phyloP scores from a whole-genome alignment of 2,113 vertebrate species.

The Merops nubicus region DNA sequence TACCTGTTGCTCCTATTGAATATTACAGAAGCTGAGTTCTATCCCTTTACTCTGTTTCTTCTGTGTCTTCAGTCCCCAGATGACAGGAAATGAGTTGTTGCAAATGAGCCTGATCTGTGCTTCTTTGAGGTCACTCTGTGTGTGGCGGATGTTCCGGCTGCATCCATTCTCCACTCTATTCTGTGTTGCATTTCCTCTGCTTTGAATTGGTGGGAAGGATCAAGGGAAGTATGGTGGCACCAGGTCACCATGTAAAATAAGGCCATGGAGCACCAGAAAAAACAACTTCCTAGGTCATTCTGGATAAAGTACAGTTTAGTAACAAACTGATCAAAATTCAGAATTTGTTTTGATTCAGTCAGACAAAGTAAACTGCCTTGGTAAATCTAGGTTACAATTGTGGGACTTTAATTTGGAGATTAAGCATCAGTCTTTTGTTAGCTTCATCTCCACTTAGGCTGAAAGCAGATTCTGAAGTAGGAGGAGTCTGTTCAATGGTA shows the following conservation, averaged over 20 bases:
- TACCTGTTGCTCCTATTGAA: rapidly evolving
- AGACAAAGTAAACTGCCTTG: neutral
- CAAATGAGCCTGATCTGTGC: neutral
- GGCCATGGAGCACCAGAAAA: neutral
- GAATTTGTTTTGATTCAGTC: neutral
- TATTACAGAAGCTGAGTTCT: neutral
- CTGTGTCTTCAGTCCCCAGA: neutral
- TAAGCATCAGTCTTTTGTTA: neutral
- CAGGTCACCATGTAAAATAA: neutral
- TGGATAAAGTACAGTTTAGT: neutral
- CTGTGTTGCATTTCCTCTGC: neutral
- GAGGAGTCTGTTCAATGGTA: neutral
- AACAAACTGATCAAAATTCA: neutral
- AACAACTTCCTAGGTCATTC: neutral
- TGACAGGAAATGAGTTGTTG: neutral
- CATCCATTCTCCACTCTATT: neutral
- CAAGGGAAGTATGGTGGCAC: rapidly evolving
- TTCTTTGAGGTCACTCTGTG: neutral
- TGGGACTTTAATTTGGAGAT: neutral
- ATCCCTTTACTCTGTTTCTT: neutral
- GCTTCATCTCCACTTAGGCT: neutral
- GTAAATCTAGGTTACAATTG: neutral
- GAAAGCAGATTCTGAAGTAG: neutral
- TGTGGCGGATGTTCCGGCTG: neutral
- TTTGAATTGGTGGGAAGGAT: neutral